Evolutionary conservation across 2,797 vertebrate genomes (phyloP), one percentile per base, ranked within the genome.

Genomic region (Enteromius mattozi): DNA sequence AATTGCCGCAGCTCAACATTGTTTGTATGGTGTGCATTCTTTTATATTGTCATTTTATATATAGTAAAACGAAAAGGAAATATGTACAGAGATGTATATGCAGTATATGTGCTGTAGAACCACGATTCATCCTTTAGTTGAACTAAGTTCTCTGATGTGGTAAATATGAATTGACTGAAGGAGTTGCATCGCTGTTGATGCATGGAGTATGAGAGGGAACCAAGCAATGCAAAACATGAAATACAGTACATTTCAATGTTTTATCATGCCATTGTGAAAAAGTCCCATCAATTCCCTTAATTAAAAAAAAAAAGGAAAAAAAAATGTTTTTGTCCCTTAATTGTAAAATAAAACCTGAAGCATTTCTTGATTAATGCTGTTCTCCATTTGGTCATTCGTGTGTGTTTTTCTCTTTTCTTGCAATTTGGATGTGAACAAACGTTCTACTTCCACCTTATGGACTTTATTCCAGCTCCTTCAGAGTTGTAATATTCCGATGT

Each of bases 11-110:
- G 94, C 96, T 96, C 95, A 93, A 94, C 96, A 97, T 98, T 96
- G 96, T 99, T 99, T 98, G 96, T 99, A 99, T 96, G 96, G 96
- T 98, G 96, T 97, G 94, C 93, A 96, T 96, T 96, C 87, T 98
- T 97, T 99, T 99, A 97, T 97, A 97, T 97, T 97, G 97, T 98
- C 98, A 97, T 99, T 99, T 99, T 99, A 96, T 99, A 98, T 97
- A 97, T 92, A 92, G 92, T 91, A 92, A 92, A 91, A 91, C 86
- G 69, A 85, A 91, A 89, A 89, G 81, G 85, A 87, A 89, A 89
- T 88, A 88, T 90, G 88, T 90, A 90, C 59, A 91, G 90, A 90
- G 88, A 90, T 93, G 92, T 95, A 83, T 96, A 95, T 96, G 95
- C 95, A 96, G 94, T 97, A 96, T 96, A 96, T 96, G 96, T 97